phyloP scores from a whole-genome alignment of 2,113 vertebrate genomes.

The Actenoides lindsayi region DNA sequence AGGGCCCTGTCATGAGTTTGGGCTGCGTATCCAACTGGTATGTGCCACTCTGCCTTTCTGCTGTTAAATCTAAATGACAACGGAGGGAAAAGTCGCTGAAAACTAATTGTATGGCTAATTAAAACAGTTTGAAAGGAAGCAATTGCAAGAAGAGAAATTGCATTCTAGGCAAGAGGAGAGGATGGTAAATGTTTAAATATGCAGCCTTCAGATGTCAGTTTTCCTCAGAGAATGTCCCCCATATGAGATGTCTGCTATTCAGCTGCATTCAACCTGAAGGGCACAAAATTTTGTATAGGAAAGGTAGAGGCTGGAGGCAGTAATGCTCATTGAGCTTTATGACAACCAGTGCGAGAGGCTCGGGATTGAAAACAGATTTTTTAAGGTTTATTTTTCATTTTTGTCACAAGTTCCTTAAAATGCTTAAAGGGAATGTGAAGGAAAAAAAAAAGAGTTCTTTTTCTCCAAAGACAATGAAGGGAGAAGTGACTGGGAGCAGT shows the following conservation, averaged over 20 bases:
- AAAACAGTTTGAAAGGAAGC: constrained; percentile 52
- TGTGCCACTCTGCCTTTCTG: neutral
- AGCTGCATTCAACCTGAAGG: neutral
- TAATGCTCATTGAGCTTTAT: constrained; percentile 40
- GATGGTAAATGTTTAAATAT: constrained; percentile 63
- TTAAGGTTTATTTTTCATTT: constrained; percentile 63
- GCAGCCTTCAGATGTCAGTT: constrained; percentile 54
- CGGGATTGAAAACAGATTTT: constrained; percentile 43
- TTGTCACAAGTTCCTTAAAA: constrained; percentile 42
- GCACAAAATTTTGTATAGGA: constrained; percentile 42
- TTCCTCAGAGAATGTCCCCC: constrained; percentile 49
- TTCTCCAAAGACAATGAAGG: constrained; percentile 18
- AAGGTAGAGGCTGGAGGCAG: constrained; percentile 47
- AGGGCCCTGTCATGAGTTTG: neutral
- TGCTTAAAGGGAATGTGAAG: neutral
- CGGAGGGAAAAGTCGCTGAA: constrained; percentile 43
- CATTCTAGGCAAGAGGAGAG: constrained; percentile 15
- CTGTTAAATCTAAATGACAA: constrained; percentile 43
- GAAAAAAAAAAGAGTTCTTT: neutral
- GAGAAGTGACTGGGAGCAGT: neutral
- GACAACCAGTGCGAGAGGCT: constrained; percentile 20
- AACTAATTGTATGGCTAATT: constrained; percentile 63
- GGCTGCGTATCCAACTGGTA: neutral
- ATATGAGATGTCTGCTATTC: constrained; percentile 29
- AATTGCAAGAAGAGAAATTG: constrained; percentile 45